phyloP scores from a whole-genome alignment of 2,888 invertebrate species.

The Pollenia angustigena region DNA sequence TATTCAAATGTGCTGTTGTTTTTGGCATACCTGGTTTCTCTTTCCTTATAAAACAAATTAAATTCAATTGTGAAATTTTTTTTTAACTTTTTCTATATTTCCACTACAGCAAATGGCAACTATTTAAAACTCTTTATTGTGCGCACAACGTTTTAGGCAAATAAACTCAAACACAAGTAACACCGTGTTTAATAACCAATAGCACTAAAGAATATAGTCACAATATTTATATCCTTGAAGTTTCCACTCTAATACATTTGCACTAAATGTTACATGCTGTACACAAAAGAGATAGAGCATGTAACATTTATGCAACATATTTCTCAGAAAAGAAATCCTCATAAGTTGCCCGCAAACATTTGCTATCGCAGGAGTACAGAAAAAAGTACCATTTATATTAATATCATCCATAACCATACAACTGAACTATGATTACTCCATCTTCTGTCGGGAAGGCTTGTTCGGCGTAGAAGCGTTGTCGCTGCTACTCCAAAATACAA shows the following conservation, averaged over 20 bases:
- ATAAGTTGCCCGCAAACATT: too few relatives aligned
- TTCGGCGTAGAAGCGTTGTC: too few relatives aligned
- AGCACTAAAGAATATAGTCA: background rate
- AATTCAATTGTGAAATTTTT: slow-evolving; percentile 64
- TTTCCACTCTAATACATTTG: background rate
- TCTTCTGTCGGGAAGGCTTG: too few relatives aligned
- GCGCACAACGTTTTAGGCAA: background rate
- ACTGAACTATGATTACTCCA: too few relatives aligned
- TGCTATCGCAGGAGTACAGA: too few relatives aligned
- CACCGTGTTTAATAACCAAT: background rate
- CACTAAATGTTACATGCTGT: too few relatives aligned
- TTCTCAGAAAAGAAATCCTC: too few relatives aligned
- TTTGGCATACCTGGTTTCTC: slow-evolving; percentile 10
- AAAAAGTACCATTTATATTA: too few relatives aligned
- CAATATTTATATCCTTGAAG: background rate
- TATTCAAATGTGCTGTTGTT: background rate
- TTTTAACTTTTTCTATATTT: background rate
- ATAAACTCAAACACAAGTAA: background rate
- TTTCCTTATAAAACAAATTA: slow-evolving; percentile 48
- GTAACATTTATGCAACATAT: too few relatives aligned
- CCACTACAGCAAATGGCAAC: slow-evolving; percentile 22
- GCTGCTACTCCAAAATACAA: too few relatives aligned
- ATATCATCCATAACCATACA: too few relatives aligned
- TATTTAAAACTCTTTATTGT: slow-evolving; percentile 35
- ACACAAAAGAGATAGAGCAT: too few relatives aligned